Evolutionary conservation across 2,797 vertebrate species (phyloP).

Genomic region (Lepus oiostolus): DNA sequence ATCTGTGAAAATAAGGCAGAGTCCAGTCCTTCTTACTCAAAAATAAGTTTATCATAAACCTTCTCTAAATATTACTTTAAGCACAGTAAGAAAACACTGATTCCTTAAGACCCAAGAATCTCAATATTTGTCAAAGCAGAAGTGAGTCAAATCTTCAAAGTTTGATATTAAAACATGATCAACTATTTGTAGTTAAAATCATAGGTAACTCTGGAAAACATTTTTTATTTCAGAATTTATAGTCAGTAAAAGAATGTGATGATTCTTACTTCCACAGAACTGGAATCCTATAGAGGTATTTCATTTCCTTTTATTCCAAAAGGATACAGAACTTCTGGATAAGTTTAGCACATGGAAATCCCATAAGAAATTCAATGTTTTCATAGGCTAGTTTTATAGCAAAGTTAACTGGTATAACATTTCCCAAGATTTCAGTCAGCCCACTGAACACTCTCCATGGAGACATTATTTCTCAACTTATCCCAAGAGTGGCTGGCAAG

Average conservation of each 20-base stretch:
- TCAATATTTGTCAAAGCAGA: slow-evolving; percentile 57
- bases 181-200: not conserved
- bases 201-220: not conserved
- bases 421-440: not conserved
- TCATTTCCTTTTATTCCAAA: not conserved
- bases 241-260: not conserved
- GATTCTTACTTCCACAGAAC: not conserved
- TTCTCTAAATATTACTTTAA: not conserved
- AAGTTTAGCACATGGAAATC: not conserved
- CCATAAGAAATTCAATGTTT: not conserved
- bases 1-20: not conserved
- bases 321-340: not conserved
- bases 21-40: not conserved
- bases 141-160: not conserved
- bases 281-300: not conserved
- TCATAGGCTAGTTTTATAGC: not conserved
- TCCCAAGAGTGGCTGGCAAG: not conserved
- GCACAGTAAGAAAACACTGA: not conserved
- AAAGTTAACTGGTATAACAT: not conserved
- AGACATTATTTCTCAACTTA: not conserved
- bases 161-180: not conserved
- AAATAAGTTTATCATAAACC: not conserved
- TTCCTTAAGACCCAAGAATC: not conserved
- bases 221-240: slow-evolving; percentile 37
- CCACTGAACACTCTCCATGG: not conserved